Base-by-base conservation (phyloP, 2,113 vertebrate genomes). In the Bombycilla garrulus region DNA sequence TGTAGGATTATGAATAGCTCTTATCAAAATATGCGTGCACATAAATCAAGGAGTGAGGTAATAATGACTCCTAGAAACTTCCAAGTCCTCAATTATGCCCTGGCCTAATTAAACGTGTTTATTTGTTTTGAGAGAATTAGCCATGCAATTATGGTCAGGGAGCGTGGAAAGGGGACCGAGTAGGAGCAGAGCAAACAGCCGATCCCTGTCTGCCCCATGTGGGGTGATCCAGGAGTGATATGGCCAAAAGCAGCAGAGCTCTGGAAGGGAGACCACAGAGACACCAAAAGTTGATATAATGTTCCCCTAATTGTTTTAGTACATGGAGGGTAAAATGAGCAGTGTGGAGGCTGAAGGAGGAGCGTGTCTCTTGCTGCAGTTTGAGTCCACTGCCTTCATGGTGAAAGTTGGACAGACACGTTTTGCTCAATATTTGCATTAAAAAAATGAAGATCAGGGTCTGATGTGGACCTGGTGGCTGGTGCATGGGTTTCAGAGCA, bases 11-110 rank as follows among this genome's bases (percentile, higher is more conserved):
- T 95, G 94, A 96, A 81, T 95, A 95, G 94, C 88, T 95, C 95
- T 96, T 96, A 96, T 97, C 96, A 96, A 94, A 97, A 96, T 96
- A 97, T 71, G 88, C 13, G 1, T 66, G 88, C 80, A 79, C 93
- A 96, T 96, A 97, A 96, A 96, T 96, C 95, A 94, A 84, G 88
- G 31, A 88, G 80, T 94, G 95, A 96, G 95, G 94, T 96, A 96
- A 95, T 95, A 95, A 95, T 78, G 82, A 86, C 92, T 96, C 92
- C 56, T 93, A 94, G 94, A 95, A 96, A 93, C 86, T 92, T 96
- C 86, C 80, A 94, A 42, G 92, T 95, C 88, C 80, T 96, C 82
- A 83, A 38, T 96, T 93, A 81, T 90, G 80, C 90, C 72, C 76
- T 36, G 69, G 76, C 77, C 90, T 94, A 95, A 95, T 96, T 90